Evolutionary conservation across 2,113 vertebrate species (phyloP).

Genomic region (Theropithecus gelada): DNA sequence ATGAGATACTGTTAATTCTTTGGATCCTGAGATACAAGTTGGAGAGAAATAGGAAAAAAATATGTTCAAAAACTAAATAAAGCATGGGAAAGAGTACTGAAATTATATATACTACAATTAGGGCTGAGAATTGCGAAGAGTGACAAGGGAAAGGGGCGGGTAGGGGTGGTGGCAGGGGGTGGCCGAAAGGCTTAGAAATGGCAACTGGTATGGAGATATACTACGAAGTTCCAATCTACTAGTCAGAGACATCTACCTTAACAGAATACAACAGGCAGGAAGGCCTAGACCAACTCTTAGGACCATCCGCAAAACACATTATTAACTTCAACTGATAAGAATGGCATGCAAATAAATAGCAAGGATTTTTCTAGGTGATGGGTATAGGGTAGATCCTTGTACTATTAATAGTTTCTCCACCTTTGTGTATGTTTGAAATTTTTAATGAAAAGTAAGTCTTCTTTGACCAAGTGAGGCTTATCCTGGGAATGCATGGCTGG

Average conservation of each 20-base stretch:
- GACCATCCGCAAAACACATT: not conserved
- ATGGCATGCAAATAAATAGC: not conserved
- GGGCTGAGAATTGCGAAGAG: not conserved
- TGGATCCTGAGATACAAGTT: not conserved
- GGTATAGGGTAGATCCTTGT: not conserved
- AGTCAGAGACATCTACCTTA: not conserved
- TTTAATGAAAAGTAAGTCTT: not conserved
- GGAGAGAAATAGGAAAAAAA: not conserved
- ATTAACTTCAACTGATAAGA: slow-evolving; percentile 1
- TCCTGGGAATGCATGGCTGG: not conserved
- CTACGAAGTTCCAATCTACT: not conserved
- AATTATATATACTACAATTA: not conserved
- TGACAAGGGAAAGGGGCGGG: not conserved
- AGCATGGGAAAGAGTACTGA: not conserved
- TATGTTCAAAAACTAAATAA: not conserved
- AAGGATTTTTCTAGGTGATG: not conserved
- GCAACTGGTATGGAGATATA: not conserved
- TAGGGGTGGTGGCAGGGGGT: not conserved
- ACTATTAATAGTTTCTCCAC: not conserved
- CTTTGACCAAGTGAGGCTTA: slow-evolving; percentile 13
- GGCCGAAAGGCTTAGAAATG: not conserved
- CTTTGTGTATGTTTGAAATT: not conserved
- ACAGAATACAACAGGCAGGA: not conserved
- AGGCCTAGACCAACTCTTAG: not conserved
- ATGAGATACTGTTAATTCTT: not conserved